Percentiles rank a stretch among this genome's conserved stretches.
These are phyloP conservation scores for Orthosia gothica DNA, from an alignment of 2,888 invertebrate species.

Conservation along the genomic window DNA sequence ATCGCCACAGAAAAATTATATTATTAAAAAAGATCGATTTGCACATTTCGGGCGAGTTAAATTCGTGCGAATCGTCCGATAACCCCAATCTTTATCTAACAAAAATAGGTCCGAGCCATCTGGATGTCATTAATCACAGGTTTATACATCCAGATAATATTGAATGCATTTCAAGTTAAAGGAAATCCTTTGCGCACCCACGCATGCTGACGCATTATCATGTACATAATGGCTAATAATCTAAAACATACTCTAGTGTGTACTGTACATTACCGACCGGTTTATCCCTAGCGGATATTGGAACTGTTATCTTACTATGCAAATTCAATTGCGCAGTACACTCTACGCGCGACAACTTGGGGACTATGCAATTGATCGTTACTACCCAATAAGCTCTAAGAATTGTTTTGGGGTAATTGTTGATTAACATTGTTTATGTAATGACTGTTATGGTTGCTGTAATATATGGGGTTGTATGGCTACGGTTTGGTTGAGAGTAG, in stretches of 20 bases:
- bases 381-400: conserved; percentile 68
- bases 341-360: conserved; percentile 76
- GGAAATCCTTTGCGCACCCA: neutral
- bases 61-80: no score
- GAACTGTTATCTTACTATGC: conserved; percentile 79
- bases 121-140: no score
- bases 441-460: neutral
- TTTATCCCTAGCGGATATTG: conserved; percentile 76
- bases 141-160: neutral
- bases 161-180: neutral
- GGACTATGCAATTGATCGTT: conserved; percentile 75
- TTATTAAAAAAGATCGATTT: no score
- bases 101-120: no score
- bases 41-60: no score
- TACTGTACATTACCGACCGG: conserved; percentile 64
- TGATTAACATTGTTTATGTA: conserved; percentile 35
- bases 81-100: no score
- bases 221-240: conserved; percentile 63
- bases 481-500: neutral
- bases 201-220: conserved; percentile 27
- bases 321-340: conserved; percentile 82
- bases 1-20: no score
- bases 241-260: conserved; percentile 50
- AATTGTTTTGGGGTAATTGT: conserved; percentile 55
- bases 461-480: neutral